Conservation (phyloP, 2,888 invertebrate species). For the Hirtodrosophila alboralis region DNA sequence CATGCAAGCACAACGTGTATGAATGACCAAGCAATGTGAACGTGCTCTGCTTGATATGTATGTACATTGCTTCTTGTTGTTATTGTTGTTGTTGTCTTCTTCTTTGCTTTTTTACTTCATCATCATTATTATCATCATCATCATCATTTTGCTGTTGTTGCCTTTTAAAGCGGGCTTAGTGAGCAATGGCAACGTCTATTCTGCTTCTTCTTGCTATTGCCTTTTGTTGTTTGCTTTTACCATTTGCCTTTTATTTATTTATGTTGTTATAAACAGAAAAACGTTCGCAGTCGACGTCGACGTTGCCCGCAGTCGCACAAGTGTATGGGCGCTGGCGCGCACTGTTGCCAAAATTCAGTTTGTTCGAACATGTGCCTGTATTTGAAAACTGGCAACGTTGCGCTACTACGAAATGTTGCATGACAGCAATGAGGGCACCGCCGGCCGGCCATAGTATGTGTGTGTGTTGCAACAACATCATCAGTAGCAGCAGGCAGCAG, state of each 20-base stretch:
- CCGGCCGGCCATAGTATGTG: constrained; percentile 39
- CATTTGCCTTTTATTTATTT: constrained; percentile 63
- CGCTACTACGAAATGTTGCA: constrained; percentile 58
- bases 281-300: constrained; percentile 14
- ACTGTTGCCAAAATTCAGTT: constrained; percentile 43
- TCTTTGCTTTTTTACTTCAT: constrained; percentile 4
- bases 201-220: constrained; percentile 43
- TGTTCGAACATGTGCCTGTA: constrained; percentile 48
- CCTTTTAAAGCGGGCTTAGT: constrained; percentile 38
- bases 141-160: constrained; percentile 15
- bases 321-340: constrained; percentile 53
- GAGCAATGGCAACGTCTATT: constrained; percentile 31
- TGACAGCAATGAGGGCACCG: constrained; percentile 61
- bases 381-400: constrained; percentile 60
- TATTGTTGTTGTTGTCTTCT: constrained; percentile 1
- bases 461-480: constrained; percentile 41
- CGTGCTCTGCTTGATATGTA: neutral
- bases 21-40: constrained; percentile 17
- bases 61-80: neutral
- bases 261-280: constrained; percentile 64
- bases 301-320: constrained; percentile 43
- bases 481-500: constrained; percentile 17
- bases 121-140: constrained; percentile 1
- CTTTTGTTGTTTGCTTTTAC: constrained; percentile 33
- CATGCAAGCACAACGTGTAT: constrained; percentile 44